Evolutionary conservation across 1,140 invertebrate genomes (phyloP).

Genomic region (Nephila pilipes): DNA sequence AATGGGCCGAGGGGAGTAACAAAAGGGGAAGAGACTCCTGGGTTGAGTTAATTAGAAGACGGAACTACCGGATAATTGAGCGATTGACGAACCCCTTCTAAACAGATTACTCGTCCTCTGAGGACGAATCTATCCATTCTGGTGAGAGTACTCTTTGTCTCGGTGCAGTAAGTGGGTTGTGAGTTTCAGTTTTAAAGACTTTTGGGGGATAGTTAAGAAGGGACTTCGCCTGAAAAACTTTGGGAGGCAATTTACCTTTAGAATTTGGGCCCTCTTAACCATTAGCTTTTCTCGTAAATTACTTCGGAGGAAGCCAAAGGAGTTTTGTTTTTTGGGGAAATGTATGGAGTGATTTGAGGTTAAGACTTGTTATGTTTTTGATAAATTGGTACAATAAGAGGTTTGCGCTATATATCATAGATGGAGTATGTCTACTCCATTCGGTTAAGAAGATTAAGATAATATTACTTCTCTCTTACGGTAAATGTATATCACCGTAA

Average conservation of each 20-base stretch:
- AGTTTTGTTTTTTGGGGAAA: not conserved
- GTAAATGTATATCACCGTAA: too few species aligned
- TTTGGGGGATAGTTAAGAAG: not conserved
- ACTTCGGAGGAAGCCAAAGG: not conserved
- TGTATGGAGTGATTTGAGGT: too few species aligned
- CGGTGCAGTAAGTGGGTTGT: not conserved
- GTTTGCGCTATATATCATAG: too few species aligned
- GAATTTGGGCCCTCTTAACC: not conserved
- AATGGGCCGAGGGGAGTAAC: not conserved
- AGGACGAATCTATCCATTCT: slow-evolving; percentile 43
- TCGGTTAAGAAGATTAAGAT: too few species aligned
- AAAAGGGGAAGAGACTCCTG: not conserved
- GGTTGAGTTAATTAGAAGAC: slow-evolving; percentile 62
- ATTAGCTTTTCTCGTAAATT: slow-evolving; percentile 26
- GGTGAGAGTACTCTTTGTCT: slow-evolving; percentile 18
- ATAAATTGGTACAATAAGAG: too few species aligned
- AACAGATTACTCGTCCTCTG: slow-evolving; percentile 40
- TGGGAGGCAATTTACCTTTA: not conserved
- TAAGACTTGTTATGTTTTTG: too few species aligned
- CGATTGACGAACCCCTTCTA: slow-evolving; percentile 57
- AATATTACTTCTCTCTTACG: too few species aligned
- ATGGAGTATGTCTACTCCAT: too few species aligned
- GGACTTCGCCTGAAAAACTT: slow-evolving; percentile 31
- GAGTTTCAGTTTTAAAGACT: slow-evolving; percentile 31
- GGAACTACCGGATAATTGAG: slow-evolving; percentile 64